Conservation (phyloP, 2,113 vertebrate species). For the Shinisaurus crocodilurus region DNA sequence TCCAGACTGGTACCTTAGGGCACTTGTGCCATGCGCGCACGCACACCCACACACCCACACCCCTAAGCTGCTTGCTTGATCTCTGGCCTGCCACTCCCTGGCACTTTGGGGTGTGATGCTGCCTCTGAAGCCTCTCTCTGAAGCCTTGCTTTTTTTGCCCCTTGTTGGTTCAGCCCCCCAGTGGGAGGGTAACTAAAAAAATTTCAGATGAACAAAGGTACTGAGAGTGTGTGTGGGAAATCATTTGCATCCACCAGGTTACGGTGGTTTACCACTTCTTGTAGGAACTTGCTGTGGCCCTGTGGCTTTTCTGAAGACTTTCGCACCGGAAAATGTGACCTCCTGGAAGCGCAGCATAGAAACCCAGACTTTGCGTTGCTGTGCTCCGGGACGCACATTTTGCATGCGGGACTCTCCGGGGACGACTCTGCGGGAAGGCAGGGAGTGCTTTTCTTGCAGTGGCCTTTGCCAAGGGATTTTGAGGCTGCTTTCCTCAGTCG, state of each 20-base stretch:
- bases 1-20: accelerated
- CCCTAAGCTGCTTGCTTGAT: neutral
- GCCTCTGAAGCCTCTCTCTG: no score
- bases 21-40: neutral
- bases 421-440: neutral
- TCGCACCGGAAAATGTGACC: accelerated
- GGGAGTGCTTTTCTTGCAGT: no score
- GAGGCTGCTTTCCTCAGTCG: neutral
- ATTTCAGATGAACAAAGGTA: neutral
- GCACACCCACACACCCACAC: accelerated
- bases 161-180: neutral
- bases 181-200: neutral
- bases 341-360: neutral
- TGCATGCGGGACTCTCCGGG: neutral
- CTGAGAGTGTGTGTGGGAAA: neutral
- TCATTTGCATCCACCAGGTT: neutral
- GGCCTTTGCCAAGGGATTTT: no score
- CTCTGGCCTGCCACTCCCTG: no score
- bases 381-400: neutral
- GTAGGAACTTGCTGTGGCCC: neutral
- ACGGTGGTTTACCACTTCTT: neutral
- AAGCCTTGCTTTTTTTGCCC: no score
- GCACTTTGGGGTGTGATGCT: no score
- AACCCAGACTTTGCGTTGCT: neutral
- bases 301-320: neutral